Evolutionary conservation across 2,888 invertebrate genomes (phyloP), one percentile per base, ranked within the genome.

Genomic region (Acronicta aceris): DNA sequence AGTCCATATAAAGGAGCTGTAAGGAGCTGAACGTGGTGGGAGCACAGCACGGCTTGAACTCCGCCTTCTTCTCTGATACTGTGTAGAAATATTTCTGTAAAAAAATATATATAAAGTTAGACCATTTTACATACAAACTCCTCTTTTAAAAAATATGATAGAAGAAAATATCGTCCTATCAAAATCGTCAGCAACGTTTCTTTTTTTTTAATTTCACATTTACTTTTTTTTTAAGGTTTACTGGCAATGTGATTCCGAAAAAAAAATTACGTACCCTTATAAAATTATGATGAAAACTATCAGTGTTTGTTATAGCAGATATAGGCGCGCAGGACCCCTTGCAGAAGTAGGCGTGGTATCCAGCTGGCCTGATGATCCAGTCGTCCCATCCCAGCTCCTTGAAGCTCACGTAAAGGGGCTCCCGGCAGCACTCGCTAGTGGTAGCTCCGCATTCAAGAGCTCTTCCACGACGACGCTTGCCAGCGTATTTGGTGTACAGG

Each of bases 271-370:
- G 92, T 83, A 98, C 98, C 91, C 96, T 96, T 79, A 98, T 95
- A 74, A 98, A 95, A 79, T 97, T 96, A 86, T 96, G 96, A 86
- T 98, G 97, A 76, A 96, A 89, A 56, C 88, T 93, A 49, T 86
- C 89, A 0, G 91, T 85, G 91, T 95, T 67, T 0, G 97, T 95
- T 13, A 97, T 95, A 2, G 97, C 96, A 0, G 97, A 96, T 33
- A 97, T 96, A 0, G 96, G 96, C 0, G 96, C 95, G 82, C 98
- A 98, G 17, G 96, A 96, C 0, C 98, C 98, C 59, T 97, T 96
- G 84, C 98, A 98, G 91, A 98, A 98, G 88, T 98, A 98, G 0
- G 98, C 98, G 80, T 98, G 96, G 87, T 98, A 98, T 0, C 97
- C 98, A 13, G 95, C 95, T 0, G 98, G 98, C 71, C 96, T 95